phyloP scores from a whole-genome alignment of 1,140 invertebrate genomes.

The Hyles vespertilio region DNA sequence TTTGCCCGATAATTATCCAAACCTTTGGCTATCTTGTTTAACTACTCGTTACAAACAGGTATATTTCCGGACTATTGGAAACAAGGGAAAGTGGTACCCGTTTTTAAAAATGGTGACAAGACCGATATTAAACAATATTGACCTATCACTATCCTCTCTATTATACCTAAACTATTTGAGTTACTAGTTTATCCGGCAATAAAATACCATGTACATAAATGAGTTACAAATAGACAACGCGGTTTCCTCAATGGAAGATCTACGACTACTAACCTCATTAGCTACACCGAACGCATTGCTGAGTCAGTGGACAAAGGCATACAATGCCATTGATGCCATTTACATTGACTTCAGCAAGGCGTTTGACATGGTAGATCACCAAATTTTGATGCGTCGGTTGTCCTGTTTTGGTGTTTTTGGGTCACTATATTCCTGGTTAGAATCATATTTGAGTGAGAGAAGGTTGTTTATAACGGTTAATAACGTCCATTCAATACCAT shows the following conservation, averaged over 20 bases:
- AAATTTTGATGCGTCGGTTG: slow-evolving; percentile 7
- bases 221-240: slow-evolving; percentile 10
- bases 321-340: slow-evolving; percentile 14
- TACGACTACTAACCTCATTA: slow-evolving; percentile 8
- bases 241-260: slow-evolving; percentile 15
- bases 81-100: slow-evolving; percentile 22
- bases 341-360: slow-evolving; percentile 20
- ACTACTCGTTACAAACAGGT: slow-evolving; percentile 13
- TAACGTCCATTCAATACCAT: neutral
- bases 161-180: slow-evolving; percentile 28
- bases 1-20: slow-evolving; percentile 5
- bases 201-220: slow-evolving; percentile 3
- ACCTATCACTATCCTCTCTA: slow-evolving; percentile 28
- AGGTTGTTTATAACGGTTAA: no score
- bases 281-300: slow-evolving; percentile 4
- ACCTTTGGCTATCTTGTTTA: slow-evolving; percentile 18
- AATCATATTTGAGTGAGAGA: no score
- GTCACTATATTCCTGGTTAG: slow-evolving; percentile 5
- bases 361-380: slow-evolving; percentile 15
- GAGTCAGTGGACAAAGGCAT: slow-evolving; percentile 6
- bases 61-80: slow-evolving; percentile 25
- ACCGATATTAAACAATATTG: slow-evolving; percentile 24
- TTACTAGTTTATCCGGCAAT: slow-evolving; percentile 6
- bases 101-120: slow-evolving; percentile 25
- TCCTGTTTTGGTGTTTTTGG: slow-evolving; percentile 6